Conservation (phyloP, 2,113 vertebrate species). For the Morphnarchus princeps region DNA sequence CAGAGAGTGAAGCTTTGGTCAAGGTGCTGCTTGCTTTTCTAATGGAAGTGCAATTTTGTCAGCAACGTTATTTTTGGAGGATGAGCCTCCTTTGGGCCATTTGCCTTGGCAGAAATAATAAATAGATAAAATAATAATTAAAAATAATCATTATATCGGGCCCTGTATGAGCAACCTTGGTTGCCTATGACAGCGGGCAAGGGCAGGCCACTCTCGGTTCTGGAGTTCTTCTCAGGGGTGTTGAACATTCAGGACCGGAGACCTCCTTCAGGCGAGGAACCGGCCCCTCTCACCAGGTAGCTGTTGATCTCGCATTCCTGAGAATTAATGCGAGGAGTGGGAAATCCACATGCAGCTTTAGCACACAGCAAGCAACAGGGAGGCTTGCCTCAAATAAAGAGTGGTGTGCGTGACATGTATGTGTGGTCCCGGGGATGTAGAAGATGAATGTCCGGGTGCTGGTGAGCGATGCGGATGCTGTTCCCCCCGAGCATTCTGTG, state of each 20-base stretch:
- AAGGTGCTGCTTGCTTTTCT: neutral
- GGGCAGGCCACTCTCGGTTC: rapidly evolving
- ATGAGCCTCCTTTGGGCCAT: neutral
- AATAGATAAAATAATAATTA: neutral
- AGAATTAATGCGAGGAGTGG: neutral
- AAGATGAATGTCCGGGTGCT: neutral
- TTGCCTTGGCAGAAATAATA: neutral
- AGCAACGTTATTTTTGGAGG: neutral
- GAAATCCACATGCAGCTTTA: neutral
- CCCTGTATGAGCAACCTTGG: neutral
- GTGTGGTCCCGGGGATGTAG: neutral
- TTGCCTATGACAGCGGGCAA: neutral
- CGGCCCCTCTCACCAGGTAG: neutral
- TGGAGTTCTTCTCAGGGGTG: neutral
- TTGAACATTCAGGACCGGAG: neutral
- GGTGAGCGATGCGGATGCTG: rapidly evolving
- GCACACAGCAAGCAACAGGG: neutral
- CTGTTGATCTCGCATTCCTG: neutral
- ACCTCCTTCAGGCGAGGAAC: neutral
- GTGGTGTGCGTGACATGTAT: rapidly evolving
- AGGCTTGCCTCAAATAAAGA: neutral
- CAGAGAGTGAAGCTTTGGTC: neutral
- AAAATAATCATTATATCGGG: neutral
- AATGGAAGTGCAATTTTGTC: neutral
- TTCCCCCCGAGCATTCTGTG: neutral